Percentiles rank a stretch among this genome's conserved stretches.
Evolutionary conservation across 2,888 invertebrate genomes (phyloP).

Genomic region (Pharmacophagus antenor): DNA sequence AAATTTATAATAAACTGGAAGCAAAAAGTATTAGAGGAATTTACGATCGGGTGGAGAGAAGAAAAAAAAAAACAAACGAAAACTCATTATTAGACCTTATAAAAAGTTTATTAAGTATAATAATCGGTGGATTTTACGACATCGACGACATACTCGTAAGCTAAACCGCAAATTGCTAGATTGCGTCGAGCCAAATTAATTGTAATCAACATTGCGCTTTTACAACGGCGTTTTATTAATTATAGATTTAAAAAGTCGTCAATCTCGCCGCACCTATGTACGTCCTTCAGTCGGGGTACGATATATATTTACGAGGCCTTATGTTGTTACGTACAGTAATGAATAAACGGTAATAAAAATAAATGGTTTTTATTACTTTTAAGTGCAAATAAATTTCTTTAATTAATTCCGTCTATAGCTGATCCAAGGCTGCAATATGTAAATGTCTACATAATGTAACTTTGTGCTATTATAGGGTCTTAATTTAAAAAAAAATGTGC

Average conservation of each 20-base stretch:
- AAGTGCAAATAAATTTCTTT: slow-evolving; percentile 21
- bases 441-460: slow-evolving; percentile 2
- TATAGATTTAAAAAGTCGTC: slow-evolving; percentile 14
- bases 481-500: not conserved
- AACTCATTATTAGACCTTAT: slow-evolving; percentile 38
- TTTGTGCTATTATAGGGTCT: not conserved
- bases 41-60: slow-evolving; percentile 30
- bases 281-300: not conserved
- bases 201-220: slow-evolving; percentile 24
- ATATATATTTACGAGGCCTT: slow-evolving; percentile 10
- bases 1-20: slow-evolving; percentile 9
- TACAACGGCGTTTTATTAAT: slow-evolving; percentile 13
- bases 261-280: slow-evolving; percentile 10
- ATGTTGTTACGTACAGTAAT: slow-evolving; percentile 12
- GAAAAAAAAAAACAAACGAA: slow-evolving; percentile 30
- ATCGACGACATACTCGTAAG: slow-evolving; percentile 29
- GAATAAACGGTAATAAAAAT: no score
- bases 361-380: slow-evolving; percentile 17
- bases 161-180: slow-evolving; percentile 29
- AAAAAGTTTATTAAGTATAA: slow-evolving; percentile 45
- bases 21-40: slow-evolving; percentile 32
- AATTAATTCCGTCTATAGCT: slow-evolving; percentile 16
- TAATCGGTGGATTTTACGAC: slow-evolving; percentile 43
- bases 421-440: slow-evolving; percentile 7
- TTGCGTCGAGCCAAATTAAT: slow-evolving; percentile 20